A percentile compares a stretch with the other conserved stretches of the same genome.
Conservation (phyloP, 92 coral and sea anemone genomes). For the Bergia puertoricense region DNA sequence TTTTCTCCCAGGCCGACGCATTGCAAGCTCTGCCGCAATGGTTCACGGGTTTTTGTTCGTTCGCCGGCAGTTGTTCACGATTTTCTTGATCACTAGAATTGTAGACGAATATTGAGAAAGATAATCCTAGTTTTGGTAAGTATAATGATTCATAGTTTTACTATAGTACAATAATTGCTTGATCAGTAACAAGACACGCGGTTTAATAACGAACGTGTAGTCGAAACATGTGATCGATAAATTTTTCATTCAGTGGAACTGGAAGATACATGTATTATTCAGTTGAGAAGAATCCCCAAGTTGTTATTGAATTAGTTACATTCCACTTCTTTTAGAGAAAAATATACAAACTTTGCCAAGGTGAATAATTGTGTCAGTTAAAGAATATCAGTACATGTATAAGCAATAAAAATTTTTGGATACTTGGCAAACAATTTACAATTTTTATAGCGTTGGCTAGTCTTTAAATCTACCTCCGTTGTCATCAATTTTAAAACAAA, state of each 20-base stretch:
- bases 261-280: too few species aligned
- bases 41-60: not conserved
- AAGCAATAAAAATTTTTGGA: not conserved
- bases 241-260: too few species aligned
- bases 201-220: not conserved
- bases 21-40: conserved; percentile 2
- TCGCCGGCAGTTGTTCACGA: not conserved
- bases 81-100: not conserved
- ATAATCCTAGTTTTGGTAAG: not conserved
- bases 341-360: too few species aligned
- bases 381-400: not conserved
- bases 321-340: too few species aligned
- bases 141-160: not conserved
- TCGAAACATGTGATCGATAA: conserved; percentile 4
- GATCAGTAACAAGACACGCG: too few species aligned
- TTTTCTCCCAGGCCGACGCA: not conserved
- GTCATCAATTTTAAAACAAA: too few species aligned
- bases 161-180: too few species aligned
- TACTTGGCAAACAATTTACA: not conserved
- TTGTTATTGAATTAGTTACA: too few species aligned
- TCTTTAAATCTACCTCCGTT: too few species aligned
- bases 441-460: too few species aligned
- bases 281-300: too few species aligned
- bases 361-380: too few species aligned
- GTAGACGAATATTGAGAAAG: not conserved